Percentiles rank a stretch among this genome's conserved stretches.
Conservation (phyloP, 2,113 vertebrate species). For the Protobothrops mucrosquamatus region DNA sequence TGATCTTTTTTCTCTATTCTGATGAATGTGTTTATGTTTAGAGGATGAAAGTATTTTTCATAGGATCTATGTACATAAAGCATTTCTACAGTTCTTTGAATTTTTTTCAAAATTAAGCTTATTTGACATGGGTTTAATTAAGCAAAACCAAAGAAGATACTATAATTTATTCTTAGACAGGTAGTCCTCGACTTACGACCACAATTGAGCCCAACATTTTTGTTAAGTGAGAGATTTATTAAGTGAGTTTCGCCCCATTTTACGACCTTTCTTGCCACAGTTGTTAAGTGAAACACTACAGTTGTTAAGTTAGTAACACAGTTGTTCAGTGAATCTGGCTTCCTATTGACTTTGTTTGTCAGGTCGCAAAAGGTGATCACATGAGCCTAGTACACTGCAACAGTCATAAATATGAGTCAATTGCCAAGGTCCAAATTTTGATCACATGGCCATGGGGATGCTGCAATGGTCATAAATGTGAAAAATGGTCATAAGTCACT, state of each 20-base stretch:
- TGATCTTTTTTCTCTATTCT: background rate
- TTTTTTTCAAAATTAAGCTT: background rate
- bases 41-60: background rate
- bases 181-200: background rate
- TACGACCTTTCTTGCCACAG: background rate
- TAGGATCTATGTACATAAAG: rapidly evolving
- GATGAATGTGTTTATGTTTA: background rate
- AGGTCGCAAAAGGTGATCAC: background rate
- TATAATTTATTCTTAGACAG: background rate
- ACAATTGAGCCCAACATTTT: background rate
- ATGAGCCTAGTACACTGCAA: background rate
- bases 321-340: background rate
- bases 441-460: background rate
- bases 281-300: background rate
- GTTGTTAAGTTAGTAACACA: background rate
- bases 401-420: background rate
- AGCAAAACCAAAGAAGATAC: background rate
- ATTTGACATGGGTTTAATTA: background rate
- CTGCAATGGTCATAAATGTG: background rate
- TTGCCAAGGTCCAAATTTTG: background rate
- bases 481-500: background rate
- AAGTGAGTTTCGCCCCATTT: background rate
- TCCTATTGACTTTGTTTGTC: background rate
- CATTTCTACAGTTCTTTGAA: background rate
- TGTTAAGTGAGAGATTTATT: background rate